phyloP scores from a whole-genome alignment of 2,113 vertebrate genomes.

The Patagioenas fasciata region DNA sequence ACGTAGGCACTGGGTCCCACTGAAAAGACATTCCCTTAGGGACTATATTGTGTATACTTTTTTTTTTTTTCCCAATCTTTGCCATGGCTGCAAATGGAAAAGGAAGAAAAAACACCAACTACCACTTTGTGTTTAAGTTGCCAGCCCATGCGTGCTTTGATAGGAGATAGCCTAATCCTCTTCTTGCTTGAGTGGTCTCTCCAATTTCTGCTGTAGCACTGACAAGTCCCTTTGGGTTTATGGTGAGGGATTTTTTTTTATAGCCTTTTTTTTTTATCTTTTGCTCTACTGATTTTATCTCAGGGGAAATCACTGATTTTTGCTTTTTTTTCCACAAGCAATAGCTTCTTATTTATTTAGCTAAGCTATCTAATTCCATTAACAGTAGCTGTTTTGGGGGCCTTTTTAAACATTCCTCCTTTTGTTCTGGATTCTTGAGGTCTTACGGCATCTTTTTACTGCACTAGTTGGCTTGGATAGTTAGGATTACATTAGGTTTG shows the following conservation, averaged over 20 bases:
- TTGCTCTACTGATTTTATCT: slow-evolving; percentile 59
- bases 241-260: background rate
- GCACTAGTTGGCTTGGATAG: background rate
- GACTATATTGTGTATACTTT: background rate
- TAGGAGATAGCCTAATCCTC: slow-evolving; percentile 65
- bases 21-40: background rate
- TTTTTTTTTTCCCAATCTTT: slow-evolving; percentile 13
- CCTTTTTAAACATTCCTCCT: background rate
- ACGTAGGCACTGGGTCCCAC: background rate
- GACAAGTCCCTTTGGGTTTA: slow-evolving; percentile 64
- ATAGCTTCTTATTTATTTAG: slow-evolving; percentile 59
- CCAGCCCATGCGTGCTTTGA: slow-evolving; percentile 18
- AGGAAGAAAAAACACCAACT: background rate
- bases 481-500: background rate
- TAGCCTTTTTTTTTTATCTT: background rate
- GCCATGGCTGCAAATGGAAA: background rate
- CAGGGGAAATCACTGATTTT: slow-evolving; percentile 54
- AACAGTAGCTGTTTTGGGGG: background rate
- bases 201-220: slow-evolving; percentile 59
- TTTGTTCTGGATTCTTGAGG: background rate
- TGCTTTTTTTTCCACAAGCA: background rate
- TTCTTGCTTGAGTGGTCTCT: slow-evolving; percentile 69
- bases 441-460: background rate
- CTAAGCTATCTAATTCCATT: slow-evolving; percentile 58
- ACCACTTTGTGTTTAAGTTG: slow-evolving; percentile 37